A percentile compares a stretch with the other conserved stretches of the same genome.
phyloP scores from a whole-genome alignment of 2,888 invertebrate genomes.

The Drosophila mettleri region DNA sequence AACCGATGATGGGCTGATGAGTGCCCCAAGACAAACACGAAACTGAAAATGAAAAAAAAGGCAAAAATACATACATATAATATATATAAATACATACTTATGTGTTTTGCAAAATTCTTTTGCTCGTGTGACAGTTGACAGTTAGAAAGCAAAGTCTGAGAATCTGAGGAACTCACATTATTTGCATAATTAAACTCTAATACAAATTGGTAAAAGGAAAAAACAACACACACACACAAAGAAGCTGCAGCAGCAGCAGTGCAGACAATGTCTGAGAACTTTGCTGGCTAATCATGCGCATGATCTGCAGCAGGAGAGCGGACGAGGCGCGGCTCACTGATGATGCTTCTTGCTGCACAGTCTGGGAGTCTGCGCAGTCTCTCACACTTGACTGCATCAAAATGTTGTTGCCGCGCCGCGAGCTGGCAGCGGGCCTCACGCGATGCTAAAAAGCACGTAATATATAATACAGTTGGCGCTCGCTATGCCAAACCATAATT shows the following conservation, averaged over 20 bases:
- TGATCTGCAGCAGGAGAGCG: constrained; percentile 49
- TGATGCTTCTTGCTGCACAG: constrained; percentile 33
- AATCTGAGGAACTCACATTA: constrained; percentile 55
- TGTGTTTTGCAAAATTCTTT: constrained; percentile 16
- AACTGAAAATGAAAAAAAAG: constrained; percentile 30
- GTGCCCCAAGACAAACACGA: constrained; percentile 62
- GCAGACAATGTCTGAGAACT: constrained; percentile 33
- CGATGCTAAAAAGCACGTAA: constrained; percentile 6
- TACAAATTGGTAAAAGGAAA: constrained; percentile 60
- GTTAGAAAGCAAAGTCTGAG: constrained; percentile 64
- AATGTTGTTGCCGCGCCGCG: constrained; percentile 5
- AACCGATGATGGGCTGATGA: constrained; percentile 50
- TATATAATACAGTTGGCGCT: not conserved
- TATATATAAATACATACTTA: not conserved
- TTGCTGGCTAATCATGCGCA: constrained; percentile 70
- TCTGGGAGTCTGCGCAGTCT: constrained; percentile 40
- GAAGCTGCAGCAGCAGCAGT: not conserved
- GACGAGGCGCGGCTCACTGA: constrained; percentile 32
- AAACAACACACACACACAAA: not conserved
- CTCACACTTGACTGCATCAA: constrained; percentile 55
- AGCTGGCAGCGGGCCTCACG: constrained; percentile 22
- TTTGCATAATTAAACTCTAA: constrained; percentile 75
- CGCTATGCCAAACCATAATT: not conserved
- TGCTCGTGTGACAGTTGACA: constrained; percentile 68
- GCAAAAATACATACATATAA: not conserved